Base-by-base conservation (phyloP, 2,888 invertebrate species). In the Eupithecia inturbata region DNA sequence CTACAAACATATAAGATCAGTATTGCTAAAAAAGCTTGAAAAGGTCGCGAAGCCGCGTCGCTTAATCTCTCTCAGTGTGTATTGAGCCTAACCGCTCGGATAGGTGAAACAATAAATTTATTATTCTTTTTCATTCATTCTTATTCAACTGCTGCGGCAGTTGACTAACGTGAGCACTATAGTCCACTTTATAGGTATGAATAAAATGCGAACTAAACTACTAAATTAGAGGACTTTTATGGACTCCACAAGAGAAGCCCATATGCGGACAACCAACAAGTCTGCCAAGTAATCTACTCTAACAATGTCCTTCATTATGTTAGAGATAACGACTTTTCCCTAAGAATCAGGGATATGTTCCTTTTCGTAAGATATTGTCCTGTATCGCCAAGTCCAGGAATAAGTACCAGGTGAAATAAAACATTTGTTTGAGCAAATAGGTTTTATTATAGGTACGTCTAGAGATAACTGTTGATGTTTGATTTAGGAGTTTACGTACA, bases 331-430 rank as follows among this genome's bases (percentile, higher is more conserved):
- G 83, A 84, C 84, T 85, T 87, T 86, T 81, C 75, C 79, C 72
- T 72, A 75, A 77, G 81, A 82, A 85, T 82, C 82, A 82, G 81
- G 22, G 82, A 80, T 81, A 81, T n/a, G 49, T 83, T 84, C 85
- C 86, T 89, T 88, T 87, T 79, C 87, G 83, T 83, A 86, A 87
- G 84, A 89, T 86, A 88, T 88, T 85, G 87, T 12, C n/a, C 16
- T 33, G 63, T 33, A n/a, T n/a, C 26, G 26, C 28, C 28, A 16
- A 28, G 10, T 53, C 53, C 3, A 53, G 10, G 31, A 31, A 62
- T n/a, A 49, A 49, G 49, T 16, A 28, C 14, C 28, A 4, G 0
- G 14, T 4, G 16, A 28, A 57, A 16, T 62, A 62, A 62, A 31
- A 31, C 31, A 62, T 31, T 62, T 62, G 16, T 62, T 3, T 31